phyloP scores from a whole-genome alignment of 2,888 invertebrate species.

The Cactoblastis cactorum region DNA sequence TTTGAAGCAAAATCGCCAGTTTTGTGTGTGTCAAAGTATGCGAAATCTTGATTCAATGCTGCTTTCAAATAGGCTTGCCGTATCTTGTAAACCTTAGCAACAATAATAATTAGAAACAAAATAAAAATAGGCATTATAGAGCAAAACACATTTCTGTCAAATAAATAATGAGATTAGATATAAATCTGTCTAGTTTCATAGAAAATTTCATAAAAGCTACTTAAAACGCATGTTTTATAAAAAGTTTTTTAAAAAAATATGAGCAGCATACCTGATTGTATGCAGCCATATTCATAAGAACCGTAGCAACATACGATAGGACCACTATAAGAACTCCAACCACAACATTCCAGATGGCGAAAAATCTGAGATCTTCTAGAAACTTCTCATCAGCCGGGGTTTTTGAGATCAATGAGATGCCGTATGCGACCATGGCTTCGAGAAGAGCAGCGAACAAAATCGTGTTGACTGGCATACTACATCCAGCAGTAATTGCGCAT shows the following conservation, averaged over 20 bases:
- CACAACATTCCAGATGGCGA: slow-evolving; percentile 78
- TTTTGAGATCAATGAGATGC: slow-evolving; percentile 35
- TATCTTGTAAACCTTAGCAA: slow-evolving; percentile 79
- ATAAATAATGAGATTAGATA: no score
- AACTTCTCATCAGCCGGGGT: slow-evolving; percentile 50
- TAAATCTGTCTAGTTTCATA: no score
- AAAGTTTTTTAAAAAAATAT: background rate
- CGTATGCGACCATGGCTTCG: slow-evolving; percentile 77
- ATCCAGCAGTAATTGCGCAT: slow-evolving; percentile 38
- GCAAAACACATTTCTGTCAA: no score
- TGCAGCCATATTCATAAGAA: slow-evolving; percentile 83
- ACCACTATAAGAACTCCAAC: slow-evolving; percentile 80
- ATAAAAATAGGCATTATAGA: no score
- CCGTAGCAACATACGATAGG: slow-evolving; percentile 80
- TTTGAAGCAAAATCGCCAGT: slow-evolving; percentile 86
- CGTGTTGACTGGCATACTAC: slow-evolving; percentile 40
- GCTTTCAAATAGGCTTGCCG: slow-evolving; percentile 81
- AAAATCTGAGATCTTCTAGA: slow-evolving; percentile 67
- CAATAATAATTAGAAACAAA: no score
- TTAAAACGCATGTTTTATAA: no score
- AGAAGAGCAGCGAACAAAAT: slow-evolving; percentile 61
- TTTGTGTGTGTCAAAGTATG: slow-evolving; percentile 84
- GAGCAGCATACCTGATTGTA: slow-evolving; percentile 78
- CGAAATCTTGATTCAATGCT: slow-evolving; percentile 84
- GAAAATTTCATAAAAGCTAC: no score